A percentile compares a stretch with the other conserved stretches of the same genome.
Conservation (phyloP, 2,113 vertebrate species). For the Pluvialis apricaria region DNA sequence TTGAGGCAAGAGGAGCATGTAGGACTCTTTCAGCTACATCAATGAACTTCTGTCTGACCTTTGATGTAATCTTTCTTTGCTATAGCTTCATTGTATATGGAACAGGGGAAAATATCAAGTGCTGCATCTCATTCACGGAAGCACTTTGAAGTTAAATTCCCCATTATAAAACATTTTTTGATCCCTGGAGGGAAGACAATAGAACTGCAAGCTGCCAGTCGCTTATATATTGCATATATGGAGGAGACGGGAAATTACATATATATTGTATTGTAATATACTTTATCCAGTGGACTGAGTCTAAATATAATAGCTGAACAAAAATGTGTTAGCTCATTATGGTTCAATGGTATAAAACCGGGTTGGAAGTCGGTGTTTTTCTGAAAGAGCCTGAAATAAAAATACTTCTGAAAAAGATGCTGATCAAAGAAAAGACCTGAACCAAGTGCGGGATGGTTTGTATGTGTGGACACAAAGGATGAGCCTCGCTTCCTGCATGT, state of each 20-base stretch:
- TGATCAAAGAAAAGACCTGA: not conserved
- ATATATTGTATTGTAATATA: not conserved
- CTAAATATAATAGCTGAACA: not conserved
- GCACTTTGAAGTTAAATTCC: conserved; percentile 28
- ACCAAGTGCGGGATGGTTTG: not conserved
- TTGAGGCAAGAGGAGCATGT: not conserved
- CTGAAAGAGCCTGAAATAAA: not conserved
- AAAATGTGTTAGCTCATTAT: not conserved
- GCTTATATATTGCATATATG: not conserved
- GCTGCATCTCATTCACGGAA: conserved; percentile 12
- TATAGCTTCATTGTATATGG: conserved; percentile 6
- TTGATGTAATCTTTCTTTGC: not conserved
- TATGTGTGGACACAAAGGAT: not conserved
- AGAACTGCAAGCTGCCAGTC: not conserved
- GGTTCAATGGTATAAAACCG: not conserved
- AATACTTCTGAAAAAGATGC: not conserved
- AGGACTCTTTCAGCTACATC: not conserved
- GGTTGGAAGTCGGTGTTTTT: not conserved
- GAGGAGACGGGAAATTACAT: not conserved
- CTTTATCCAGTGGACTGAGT: not conserved
- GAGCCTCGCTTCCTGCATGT: accelerated
- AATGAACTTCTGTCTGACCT: not conserved
- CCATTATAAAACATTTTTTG: not conserved
- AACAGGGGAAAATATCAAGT: not conserved
- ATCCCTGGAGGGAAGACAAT: not conserved